Base-by-base conservation (phyloP, 1,140 invertebrate species). In the Drosophila santomea region DNA sequence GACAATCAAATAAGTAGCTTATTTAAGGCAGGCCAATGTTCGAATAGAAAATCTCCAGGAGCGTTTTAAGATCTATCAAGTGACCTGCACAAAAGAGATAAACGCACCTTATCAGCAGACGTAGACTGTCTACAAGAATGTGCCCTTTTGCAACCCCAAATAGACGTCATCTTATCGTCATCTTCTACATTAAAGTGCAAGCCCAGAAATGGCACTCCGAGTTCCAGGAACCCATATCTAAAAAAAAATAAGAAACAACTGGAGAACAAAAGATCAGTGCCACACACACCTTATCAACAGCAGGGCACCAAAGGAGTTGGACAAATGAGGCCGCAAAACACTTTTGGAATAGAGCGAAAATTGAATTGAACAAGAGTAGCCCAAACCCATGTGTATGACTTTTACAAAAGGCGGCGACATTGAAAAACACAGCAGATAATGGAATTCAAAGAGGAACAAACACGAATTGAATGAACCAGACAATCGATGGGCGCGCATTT, bases 391-490 rank as follows among this genome's bases (percentile, higher is more conserved):
- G 8, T 8, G 7, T 6, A 48, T 48, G 45, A 48, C 45, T 48
- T 75, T 59, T 41, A 69, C 57, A 47, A 73, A 67, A 67, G 57
- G 5, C 62, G 25, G 54, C 44, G n/a, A 59, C 51, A 69, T 56
- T 58, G 67, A 35, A 60, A 61, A 62, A 20, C 32, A 44, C 68
- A 39, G 7, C 25, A 15, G 38, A 47, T 45, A 74, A 80, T 78
- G 52, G 74, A 66, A 69, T 78, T 74, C 61, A 59, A 58, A 52
- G 77, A 63, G 61, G 62, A 71, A 77, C 81, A 78, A 85, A 85
- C 78, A 76, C 52, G 41, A 62, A 86, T 86, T 86, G 82, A 86
- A 86, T 81, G 78, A 81, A 32, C 28, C 38, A 32, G 10, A 12
- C 64, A 71, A 81, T 76, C 72, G 75, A 72, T 47, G 39, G 66